These are phyloP conservation scores for Brassicogethes aeneus DNA, from an alignment of 2,888 invertebrate genomes.

Conservation along the genomic window DNA sequence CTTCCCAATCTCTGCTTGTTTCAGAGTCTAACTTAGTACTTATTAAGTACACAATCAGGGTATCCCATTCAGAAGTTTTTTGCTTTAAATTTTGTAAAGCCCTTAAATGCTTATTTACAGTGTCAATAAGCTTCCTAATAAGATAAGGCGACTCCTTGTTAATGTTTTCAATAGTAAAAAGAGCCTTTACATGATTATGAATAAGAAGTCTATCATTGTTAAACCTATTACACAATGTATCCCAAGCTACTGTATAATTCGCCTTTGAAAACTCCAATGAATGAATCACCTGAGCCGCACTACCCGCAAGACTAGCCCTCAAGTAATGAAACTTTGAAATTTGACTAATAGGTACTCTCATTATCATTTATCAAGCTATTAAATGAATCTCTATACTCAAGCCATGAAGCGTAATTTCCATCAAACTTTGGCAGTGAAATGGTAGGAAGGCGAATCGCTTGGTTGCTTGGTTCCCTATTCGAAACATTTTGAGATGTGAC, in stretches of 20 bases:
- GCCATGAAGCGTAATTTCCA: conserved; percentile 5
- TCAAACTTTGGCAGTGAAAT: conserved; percentile 6
- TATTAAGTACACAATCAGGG: conserved; percentile 3
- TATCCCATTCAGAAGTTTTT: conserved; percentile 3
- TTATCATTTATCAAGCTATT: conserved; percentile 9
- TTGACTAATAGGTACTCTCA: not conserved
- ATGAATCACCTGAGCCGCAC: conserved; percentile 1
- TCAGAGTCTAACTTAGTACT: conserved; percentile 4
- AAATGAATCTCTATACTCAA: conserved; percentile 5
- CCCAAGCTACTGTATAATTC: conserved; percentile 7
- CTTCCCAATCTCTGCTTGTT: conserved; percentile 2
- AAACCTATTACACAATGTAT: conserved; percentile 6
- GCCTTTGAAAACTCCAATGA: not conserved
- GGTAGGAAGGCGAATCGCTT: conserved; percentile 1
- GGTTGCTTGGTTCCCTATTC: not conserved
- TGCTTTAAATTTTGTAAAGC: conserved; percentile 4
- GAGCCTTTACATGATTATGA: conserved; percentile 6
- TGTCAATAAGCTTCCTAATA: conserved; percentile 4
- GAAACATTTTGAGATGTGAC: not conserved
- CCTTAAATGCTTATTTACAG: conserved; percentile 3
- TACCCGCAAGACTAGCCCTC: not conserved
- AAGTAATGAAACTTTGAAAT: conserved; percentile 10
- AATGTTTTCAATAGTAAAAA: conserved; percentile 1
- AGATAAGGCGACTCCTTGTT: conserved; percentile 3
- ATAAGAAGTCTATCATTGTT: conserved; percentile 4